Evolutionary conservation across 2,797 vertebrate species (phyloP), one percentile per base, ranked within the genome.

Genomic region (Clarias platycephalus): DNA sequence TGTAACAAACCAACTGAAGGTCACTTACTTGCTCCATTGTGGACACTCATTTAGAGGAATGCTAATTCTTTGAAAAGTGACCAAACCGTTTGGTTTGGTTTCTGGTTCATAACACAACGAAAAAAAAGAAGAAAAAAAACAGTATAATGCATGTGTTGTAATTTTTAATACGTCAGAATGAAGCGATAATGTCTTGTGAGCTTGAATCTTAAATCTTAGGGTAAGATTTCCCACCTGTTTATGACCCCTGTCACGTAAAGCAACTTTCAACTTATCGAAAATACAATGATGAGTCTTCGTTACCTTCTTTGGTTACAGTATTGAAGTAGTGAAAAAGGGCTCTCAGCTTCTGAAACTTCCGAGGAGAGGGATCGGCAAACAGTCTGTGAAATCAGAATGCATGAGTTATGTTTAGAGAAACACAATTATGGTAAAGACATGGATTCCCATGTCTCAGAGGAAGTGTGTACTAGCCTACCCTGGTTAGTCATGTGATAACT

Each of bases 281-380:
- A 79, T 40, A 64, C 18, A 63, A 24, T 28, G 28, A 64, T 20
- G 16, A 28, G 60, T n/a, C 8, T 66, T 28, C 4, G n/a, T 28
- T 84, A 92, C 90, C 40, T 28, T 89, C 4, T 5, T 72, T 55
- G 2, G 91, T 93, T 0, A 94, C 89, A 24, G 76, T 87, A 0
- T 71, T 28, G 7, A 95, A 95, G 86, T 95, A 95, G 83, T 95
- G 89, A 86, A 95, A 89, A 84, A 95, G 87, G 84, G 94, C 92
- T 76, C 88, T 87, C 88, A 95, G 88, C 89, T 95, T 95, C 63
- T 95, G 85, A 0, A 0, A 68, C 87, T 92, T 93, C 72, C 87
- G 70, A 0, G 0, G 0, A 0, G 88, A 88, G 22, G 3, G 12
- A 0, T 63, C 2, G 15, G 67, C 85, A 28, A 95, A 95, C 75